Evolutionary conservation across 2,888 invertebrate species (phyloP).

Genomic region (Ethmia dodecea): DNA sequence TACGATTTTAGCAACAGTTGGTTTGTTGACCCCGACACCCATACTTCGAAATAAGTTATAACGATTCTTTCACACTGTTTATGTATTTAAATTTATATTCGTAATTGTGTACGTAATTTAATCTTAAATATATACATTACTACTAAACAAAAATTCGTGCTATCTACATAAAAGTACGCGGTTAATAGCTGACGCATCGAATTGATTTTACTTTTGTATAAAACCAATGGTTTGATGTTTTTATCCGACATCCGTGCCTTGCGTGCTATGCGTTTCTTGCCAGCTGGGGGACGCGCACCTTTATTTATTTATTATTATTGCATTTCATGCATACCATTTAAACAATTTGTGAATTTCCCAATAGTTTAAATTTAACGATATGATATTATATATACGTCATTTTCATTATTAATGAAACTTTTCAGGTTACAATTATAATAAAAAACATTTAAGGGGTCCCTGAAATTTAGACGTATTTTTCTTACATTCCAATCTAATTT

Average conservation of each 20-base stretch:
- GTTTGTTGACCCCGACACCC: too few species aligned
- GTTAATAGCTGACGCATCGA: too few species aligned
- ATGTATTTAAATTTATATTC: too few species aligned
- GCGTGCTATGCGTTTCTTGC: too few species aligned
- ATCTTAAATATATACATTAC: constrained; percentile 34
- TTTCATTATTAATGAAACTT: not conserved
- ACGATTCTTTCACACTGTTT: too few species aligned
- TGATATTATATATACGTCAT: constrained; percentile 1
- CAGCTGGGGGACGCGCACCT: too few species aligned
- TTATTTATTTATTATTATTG: constrained; percentile 40
- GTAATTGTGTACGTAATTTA: too few species aligned
- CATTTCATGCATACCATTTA: constrained; percentile 50
- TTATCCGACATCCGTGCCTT: too few species aligned
- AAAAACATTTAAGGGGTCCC: constrained; percentile 27
- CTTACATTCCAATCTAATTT: constrained; percentile 16
- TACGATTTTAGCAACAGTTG: too few species aligned
- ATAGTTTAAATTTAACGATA: constrained; percentile 4
- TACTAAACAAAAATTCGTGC: constrained; percentile 38
- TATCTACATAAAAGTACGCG: constrained; percentile 46
- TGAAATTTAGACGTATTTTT: constrained; percentile 35
- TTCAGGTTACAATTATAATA: not conserved
- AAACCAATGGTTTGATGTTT: too few species aligned
- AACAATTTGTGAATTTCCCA: constrained; percentile 5
- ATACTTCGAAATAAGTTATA: too few species aligned
- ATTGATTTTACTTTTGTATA: too few species aligned